Evolutionary conservation across 2,888 invertebrate genomes (phyloP).

Genomic region (Neoascia interrupta): DNA sequence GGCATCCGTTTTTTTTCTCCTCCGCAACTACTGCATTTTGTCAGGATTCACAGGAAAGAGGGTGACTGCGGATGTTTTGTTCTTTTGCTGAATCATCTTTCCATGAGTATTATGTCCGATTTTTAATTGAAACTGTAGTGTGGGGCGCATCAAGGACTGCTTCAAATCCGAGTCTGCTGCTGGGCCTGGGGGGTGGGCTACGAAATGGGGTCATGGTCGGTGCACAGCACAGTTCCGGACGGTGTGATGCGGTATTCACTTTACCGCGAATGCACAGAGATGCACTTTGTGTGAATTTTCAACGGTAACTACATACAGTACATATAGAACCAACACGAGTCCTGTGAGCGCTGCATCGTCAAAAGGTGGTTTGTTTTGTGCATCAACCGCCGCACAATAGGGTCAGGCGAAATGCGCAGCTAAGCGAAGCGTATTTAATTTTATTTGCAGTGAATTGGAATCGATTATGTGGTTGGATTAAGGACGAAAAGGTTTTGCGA

Average conservation of each 20-base stretch:
- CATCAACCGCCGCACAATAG: neutral
- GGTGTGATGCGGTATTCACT: constrained; percentile 40
- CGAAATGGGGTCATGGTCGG: constrained; percentile 61
- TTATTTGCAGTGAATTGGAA: constrained; percentile 67
- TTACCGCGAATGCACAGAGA: constrained; percentile 52
- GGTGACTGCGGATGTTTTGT: constrained; percentile 14
- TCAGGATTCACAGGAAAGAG: constrained; percentile 26
- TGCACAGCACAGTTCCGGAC: constrained; percentile 39
- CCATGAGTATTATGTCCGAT: constrained; percentile 59
- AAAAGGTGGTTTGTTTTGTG: neutral
- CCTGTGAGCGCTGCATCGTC: neutral
- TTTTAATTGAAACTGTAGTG: constrained; percentile 61
- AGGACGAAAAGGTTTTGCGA: constrained; percentile 24
- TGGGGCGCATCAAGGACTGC: too few species aligned
- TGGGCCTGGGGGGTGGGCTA: neutral
- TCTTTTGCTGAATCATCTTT: constrained; percentile 48
- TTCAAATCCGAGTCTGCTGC: constrained; percentile 16
- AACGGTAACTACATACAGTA: constrained; percentile 41
- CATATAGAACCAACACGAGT: neutral
- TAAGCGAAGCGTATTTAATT: constrained; percentile 66
- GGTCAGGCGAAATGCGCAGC: constrained; percentile 46
- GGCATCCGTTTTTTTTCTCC: constrained; percentile 23
- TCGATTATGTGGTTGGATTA: constrained; percentile 60
- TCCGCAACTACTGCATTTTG: constrained; percentile 41
- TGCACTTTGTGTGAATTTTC: constrained; percentile 52